Evolutionary conservation across 1,140 invertebrate species (phyloP).

Genomic region (Hyphantria cunea): DNA sequence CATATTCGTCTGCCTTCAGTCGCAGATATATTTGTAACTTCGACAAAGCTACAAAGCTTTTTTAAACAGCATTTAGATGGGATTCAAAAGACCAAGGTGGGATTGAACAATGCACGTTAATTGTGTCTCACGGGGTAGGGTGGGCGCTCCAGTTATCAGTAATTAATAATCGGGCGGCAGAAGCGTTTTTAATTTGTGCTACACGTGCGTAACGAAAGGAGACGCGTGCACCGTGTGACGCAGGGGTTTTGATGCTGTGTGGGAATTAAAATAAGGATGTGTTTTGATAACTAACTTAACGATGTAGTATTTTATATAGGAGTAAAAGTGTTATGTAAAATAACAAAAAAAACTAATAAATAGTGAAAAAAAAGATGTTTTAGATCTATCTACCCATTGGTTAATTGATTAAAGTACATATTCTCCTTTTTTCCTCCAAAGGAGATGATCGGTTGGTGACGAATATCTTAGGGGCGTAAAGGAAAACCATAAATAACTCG

Average conservation of each 20-base stretch:
- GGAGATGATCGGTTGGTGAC: too few species aligned
- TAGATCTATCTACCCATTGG: too few species aligned
- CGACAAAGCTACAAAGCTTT: too few species aligned
- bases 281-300: constrained; percentile 1
- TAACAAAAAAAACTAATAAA: too few species aligned
- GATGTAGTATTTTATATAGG: too few species aligned
- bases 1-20: too few species aligned
- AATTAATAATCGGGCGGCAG: constrained; percentile 50
- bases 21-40: too few species aligned
- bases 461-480: not conserved
- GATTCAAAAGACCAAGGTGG: constrained; percentile 6
- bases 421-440: too few species aligned
- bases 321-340: too few species aligned
- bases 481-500: not conserved
- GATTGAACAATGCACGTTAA: constrained; percentile 41
- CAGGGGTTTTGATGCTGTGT: constrained; percentile 14
- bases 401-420: too few species aligned
- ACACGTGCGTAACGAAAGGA: constrained; percentile 64
- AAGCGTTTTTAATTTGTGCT: constrained; percentile 69
- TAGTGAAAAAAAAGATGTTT: too few species aligned
- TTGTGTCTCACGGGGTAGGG: constrained; percentile 54
- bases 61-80: constrained; percentile 2
- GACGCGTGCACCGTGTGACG: constrained; percentile 47
- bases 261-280: constrained; percentile 23
- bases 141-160: constrained; percentile 42